phyloP scores from a whole-genome alignment of 2,888 invertebrate species.

The Oxyteleia sp. region DNA sequence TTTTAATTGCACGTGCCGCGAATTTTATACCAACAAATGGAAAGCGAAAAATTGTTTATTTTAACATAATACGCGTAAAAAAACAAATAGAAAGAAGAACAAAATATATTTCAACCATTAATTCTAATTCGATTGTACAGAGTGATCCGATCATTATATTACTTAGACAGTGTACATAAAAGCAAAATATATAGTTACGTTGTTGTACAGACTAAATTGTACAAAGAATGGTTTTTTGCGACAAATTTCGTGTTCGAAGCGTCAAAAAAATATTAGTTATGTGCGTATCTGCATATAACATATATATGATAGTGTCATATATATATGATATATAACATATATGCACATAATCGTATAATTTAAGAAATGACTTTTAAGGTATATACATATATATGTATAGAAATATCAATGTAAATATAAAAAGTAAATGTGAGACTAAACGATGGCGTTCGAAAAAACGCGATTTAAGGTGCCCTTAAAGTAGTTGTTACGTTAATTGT shows the following conservation, averaged over 20 bases:
- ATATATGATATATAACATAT: too few species aligned
- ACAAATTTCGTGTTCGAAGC: background rate
- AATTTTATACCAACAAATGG: too few species aligned
- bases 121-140: constrained; percentile 46
- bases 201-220: constrained; percentile 65
- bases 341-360: constrained; percentile 1
- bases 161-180: constrained; percentile 58
- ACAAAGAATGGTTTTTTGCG: constrained; percentile 41
- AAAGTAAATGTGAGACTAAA: constrained; percentile 33
- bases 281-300: too few species aligned
- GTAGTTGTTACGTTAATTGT: constrained; percentile 29
- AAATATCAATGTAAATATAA: constrained; percentile 47
- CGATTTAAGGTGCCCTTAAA: constrained; percentile 67
- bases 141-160: constrained; percentile 30
- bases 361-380: constrained; percentile 13
- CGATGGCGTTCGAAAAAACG: constrained; percentile 54
- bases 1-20: too few species aligned
- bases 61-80: too few species aligned
- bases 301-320: too few species aligned
- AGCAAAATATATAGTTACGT: constrained; percentile 51
- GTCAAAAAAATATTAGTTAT: too few species aligned
- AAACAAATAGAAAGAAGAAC: background rate
- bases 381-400: constrained; percentile 27
- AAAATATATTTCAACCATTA: background rate
- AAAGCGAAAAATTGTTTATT: too few species aligned